These are phyloP conservation scores for Phodopus roborovskii DNA, from an alignment of 2,113 vertebrate genomes.

Conservation along the genomic window DNA sequence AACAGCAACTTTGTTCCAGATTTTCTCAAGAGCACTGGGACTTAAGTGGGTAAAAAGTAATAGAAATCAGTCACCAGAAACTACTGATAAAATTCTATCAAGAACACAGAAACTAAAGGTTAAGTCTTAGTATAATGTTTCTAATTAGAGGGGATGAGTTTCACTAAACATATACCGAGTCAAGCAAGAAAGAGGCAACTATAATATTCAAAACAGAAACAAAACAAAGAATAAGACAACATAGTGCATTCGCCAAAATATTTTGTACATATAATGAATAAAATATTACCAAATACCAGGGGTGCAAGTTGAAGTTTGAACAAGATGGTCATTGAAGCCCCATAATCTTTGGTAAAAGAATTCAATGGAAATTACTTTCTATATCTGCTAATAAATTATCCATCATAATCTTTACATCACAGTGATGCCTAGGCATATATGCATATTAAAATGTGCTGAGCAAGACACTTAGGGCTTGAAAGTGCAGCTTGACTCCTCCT, in stretches of 20 bases:
- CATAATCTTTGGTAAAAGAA: not conserved
- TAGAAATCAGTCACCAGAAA: not conserved
- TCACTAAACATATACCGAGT: not conserved
- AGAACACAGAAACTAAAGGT: not conserved
- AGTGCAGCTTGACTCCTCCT: not conserved
- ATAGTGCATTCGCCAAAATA: conserved; percentile 5
- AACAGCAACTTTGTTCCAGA: not conserved
- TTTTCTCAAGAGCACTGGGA: not conserved
- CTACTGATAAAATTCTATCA: conserved; percentile 9
- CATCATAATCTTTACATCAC: not conserved
- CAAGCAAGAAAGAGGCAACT: not conserved
- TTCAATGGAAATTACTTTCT: not conserved
- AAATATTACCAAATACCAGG: not conserved
- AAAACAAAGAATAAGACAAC: not conserved
- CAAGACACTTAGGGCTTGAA: not conserved
- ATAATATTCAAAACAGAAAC: not conserved
- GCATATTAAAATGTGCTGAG: not conserved
- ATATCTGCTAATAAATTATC: not conserved
- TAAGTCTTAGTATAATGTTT: not conserved
- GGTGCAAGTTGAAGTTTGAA: not conserved
- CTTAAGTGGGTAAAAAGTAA: not conserved
- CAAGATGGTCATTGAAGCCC: not conserved
- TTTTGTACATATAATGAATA: not conserved
- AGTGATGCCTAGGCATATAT: not conserved
- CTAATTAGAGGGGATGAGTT: not conserved